Conservation (phyloP, 1,140 invertebrate species). For the Teleogryllus occipitalis region DNA sequence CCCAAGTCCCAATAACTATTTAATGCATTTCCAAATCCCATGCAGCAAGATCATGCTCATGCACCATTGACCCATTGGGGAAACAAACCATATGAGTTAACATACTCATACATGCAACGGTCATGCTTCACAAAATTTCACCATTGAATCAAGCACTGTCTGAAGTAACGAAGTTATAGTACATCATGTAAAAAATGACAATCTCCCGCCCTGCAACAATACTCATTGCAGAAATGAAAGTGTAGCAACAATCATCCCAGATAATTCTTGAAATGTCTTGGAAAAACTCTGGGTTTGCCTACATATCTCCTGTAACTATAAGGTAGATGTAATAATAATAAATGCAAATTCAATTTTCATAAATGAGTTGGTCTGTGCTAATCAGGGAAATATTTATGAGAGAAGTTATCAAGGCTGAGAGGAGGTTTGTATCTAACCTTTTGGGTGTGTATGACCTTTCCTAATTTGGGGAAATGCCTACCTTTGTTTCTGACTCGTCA, state of each 20-base stretch:
- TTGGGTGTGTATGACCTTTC: background rate
- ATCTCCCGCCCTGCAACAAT: background rate
- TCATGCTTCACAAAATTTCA: background rate
- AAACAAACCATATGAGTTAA: background rate
- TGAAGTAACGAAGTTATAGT: background rate
- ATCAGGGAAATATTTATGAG: background rate
- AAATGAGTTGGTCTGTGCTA: background rate
- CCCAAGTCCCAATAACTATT: background rate
- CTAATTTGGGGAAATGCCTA: slow-evolving; percentile 25
- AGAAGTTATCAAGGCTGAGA: background rate
- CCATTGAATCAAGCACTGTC: background rate
- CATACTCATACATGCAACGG: background rate
- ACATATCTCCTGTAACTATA: background rate
- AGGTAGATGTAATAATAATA: background rate
- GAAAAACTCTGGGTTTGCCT: background rate
- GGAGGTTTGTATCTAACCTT: background rate
- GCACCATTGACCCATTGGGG: background rate
- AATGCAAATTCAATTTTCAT: background rate
- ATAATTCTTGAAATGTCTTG: background rate
- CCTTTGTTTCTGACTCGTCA: slow-evolving; percentile 32
- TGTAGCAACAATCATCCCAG: background rate
- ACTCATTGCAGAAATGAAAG: background rate
- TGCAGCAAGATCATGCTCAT: background rate
- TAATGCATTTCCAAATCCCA: background rate
- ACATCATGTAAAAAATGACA: background rate